These are phyloP conservation scores for Lithophane socia DNA, from an alignment of 2,888 invertebrate species.

Conservation along the genomic window DNA sequence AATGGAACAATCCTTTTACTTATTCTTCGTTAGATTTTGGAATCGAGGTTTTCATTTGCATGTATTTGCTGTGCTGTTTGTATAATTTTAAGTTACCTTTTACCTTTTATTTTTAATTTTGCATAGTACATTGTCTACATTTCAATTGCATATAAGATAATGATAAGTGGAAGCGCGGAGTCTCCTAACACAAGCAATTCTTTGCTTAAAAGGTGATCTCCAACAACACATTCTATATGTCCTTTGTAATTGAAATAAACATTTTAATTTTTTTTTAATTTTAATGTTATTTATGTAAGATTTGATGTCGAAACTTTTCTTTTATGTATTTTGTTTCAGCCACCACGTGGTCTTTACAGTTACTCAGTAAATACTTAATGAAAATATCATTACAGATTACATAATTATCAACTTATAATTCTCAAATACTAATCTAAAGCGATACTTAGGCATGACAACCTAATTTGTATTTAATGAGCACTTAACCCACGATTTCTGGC, in stretches of 20 bases:
- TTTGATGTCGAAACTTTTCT: background rate
- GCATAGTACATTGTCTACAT: too few relatives aligned
- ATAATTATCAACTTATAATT: background rate
- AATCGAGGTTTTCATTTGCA: conserved; percentile 43
- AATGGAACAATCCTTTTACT: conserved; percentile 80
- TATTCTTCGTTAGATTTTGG: conserved; percentile 63
- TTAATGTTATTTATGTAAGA: conserved; percentile 2
- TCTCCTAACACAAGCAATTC: too few relatives aligned
- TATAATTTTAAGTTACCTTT: too few relatives aligned
- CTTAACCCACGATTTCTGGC: conserved; percentile 68
- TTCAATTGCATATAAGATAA: too few relatives aligned
- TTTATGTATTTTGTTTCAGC: background rate
- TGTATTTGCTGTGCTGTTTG: too few relatives aligned
- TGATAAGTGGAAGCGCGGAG: too few relatives aligned
- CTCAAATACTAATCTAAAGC: background rate
- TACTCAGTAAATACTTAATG: background rate
- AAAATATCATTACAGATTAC: background rate
- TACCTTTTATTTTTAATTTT: too few relatives aligned
- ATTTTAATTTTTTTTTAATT: too few relatives aligned
- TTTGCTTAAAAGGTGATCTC: too few relatives aligned
- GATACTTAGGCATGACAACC: conserved; percentile 15
- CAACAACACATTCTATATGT: too few relatives aligned
- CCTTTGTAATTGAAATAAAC: too few relatives aligned
- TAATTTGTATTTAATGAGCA: conserved; percentile 69
- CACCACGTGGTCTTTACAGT: background rate